These are phyloP conservation scores for Xenops minutus DNA, from an alignment of 2,797 vertebrate genomes.

Conservation along the genomic window DNA sequence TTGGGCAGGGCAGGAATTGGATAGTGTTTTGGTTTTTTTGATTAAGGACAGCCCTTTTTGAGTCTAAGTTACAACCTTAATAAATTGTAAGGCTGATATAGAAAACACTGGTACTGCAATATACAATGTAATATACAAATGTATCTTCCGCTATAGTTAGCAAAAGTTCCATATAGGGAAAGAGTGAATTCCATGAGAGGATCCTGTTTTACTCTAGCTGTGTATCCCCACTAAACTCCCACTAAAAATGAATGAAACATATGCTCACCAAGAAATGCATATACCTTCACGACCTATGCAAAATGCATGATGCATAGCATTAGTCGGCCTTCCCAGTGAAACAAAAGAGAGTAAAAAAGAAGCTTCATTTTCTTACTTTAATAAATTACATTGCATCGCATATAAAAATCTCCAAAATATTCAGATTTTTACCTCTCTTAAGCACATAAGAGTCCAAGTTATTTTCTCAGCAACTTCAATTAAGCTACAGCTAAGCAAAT, in stretches of 20 bases:
- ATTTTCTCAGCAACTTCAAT: conserved; percentile 6
- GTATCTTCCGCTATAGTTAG: background rate
- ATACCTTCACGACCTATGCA: background rate
- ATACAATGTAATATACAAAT: background rate
- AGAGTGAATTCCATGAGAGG: background rate
- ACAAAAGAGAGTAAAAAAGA: background rate
- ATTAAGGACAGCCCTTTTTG: background rate
- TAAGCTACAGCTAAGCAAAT: background rate
- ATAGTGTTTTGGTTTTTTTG: background rate
- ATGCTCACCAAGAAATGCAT: background rate
- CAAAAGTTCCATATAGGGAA: background rate
- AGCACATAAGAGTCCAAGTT: background rate
- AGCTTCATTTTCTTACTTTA: background rate
- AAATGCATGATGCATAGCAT: fast-evolving
- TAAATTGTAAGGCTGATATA: background rate
- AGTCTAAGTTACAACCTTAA: background rate
- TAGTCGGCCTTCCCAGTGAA: background rate
- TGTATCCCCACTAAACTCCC: background rate
- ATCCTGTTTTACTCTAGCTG: background rate
- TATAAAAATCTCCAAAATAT: background rate
- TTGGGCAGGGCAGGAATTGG: fast-evolving
- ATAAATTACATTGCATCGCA: background rate
- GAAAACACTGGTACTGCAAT: background rate
- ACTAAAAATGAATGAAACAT: background rate
- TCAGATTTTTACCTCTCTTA: background rate